Conservation (phyloP, 2,888 invertebrate species). For the Eupithecia abbreviata region DNA sequence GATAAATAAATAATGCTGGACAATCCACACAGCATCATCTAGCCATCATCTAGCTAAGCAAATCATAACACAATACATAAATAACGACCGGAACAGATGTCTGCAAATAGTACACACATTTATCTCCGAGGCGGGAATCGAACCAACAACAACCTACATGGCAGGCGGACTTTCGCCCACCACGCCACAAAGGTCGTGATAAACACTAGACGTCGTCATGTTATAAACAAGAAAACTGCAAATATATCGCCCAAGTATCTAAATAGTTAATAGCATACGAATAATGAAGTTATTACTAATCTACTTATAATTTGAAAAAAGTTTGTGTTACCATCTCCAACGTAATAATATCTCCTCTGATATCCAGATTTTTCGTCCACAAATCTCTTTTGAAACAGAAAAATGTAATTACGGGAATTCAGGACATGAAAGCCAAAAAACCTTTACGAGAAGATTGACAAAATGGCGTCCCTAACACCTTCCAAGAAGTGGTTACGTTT, state of each 20-base stretch:
- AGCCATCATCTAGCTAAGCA: too few relatives aligned
- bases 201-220: too few relatives aligned
- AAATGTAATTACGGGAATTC: neutral
- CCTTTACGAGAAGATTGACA: neutral
- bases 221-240: neutral
- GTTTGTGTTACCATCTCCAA: neutral
- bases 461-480: neutral
- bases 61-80: too few relatives aligned
- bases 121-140: too few relatives aligned
- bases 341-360: neutral
- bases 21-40: too few relatives aligned
- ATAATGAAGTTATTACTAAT: neutral
- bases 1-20: too few relatives aligned
- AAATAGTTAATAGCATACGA: too few relatives aligned
- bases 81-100: too few relatives aligned
- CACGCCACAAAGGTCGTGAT: too few relatives aligned
- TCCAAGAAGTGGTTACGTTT: neutral
- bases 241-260: neutral
- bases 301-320: neutral
- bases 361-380: neutral
- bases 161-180: too few relatives aligned
- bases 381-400: neutral
- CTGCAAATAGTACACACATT: too few relatives aligned
- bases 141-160: too few relatives aligned
- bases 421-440: neutral